A percentile compares a stretch with the other conserved stretches of the same genome.
Conservation (phyloP, 2,797 vertebrate species). For the Enteromius mattozi region DNA sequence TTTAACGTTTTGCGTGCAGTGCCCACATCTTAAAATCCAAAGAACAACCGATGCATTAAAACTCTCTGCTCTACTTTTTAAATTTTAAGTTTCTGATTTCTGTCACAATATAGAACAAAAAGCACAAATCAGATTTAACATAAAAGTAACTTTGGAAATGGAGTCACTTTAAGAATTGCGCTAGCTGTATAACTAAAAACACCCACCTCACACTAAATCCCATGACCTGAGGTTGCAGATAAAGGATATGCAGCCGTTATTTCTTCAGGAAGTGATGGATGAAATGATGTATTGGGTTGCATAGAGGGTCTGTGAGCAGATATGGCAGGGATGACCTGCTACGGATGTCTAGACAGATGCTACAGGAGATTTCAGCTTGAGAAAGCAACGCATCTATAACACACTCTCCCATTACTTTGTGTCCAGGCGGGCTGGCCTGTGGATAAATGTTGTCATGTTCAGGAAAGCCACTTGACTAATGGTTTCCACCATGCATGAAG, state of each 20-base stretch:
- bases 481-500: constrained; percentile 29
- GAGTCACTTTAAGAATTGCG: too few species aligned
- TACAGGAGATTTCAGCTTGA: constrained; percentile 9
- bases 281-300: not conserved
- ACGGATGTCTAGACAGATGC: not conserved
- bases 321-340: not conserved
- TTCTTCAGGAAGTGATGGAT: constrained; percentile 20
- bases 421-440: not conserved
- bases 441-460: constrained; percentile 35
- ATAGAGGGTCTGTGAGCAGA: constrained; percentile 9
- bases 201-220: not conserved
- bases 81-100: not conserved
- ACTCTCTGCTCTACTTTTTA: not conserved
- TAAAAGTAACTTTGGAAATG: not conserved
- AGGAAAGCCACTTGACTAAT: constrained; percentile 22
- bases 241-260: not conserved
- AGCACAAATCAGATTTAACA: not conserved
- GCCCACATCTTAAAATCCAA: not conserved
- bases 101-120: not conserved
- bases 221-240: not conserved
- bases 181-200: not conserved
- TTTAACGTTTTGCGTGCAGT: too few species aligned
- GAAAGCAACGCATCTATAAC: not conserved
- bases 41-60: not conserved
- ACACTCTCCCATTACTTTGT: constrained; percentile 12